Base-by-base conservation (phyloP, 2,113 vertebrate species). In the Bettongia penicillata region DNA sequence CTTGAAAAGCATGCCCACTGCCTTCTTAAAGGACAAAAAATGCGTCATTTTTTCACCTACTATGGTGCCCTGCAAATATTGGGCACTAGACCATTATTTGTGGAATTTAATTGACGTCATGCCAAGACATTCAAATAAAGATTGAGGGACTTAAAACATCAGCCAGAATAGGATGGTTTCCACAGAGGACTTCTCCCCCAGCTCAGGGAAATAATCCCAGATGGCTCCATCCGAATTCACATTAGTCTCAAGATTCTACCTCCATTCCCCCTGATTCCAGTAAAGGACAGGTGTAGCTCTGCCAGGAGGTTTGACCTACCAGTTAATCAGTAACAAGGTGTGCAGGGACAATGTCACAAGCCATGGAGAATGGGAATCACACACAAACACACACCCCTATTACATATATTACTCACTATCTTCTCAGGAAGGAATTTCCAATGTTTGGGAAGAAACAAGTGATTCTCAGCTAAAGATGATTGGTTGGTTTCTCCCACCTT, bases 291-390 rank as follows among this genome's bases (percentile, higher is more conserved):
- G 37, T 90, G 91, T 49, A 55, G 53, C 49, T 91, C 52, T 25
- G 61, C 25, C 14, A 3, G 48, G 93, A 91, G 43, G 37, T 89
- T 23, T 50, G 91, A 91, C 43, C 91, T 10, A 0, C 24, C 3
- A 25, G 91, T 95, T 97, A 94, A 96, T 96, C 49, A 95, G 91
- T 96, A 94, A 97, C 94, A 14, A 47, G n/a, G 14, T 0, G 4
- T 7, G 8, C 61, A 49, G 84, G 52, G 28, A 91, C 1, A 8
- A 14, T 57, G 89, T 92, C 93, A 96, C 5, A 5, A 22, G 53
- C 2, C 90, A 0, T 51, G 52, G 49, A 16, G 51, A 48, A 53
- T 48, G 91, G 90, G 55, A 84, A 52, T 22, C 50, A 50, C 53
- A 53, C 51, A 53, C 89, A 43, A 3, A 50, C 31, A 84, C 47